Evolutionary conservation across 2,797 vertebrate genomes (phyloP).

Genomic region (Scleropages formosus): DNA sequence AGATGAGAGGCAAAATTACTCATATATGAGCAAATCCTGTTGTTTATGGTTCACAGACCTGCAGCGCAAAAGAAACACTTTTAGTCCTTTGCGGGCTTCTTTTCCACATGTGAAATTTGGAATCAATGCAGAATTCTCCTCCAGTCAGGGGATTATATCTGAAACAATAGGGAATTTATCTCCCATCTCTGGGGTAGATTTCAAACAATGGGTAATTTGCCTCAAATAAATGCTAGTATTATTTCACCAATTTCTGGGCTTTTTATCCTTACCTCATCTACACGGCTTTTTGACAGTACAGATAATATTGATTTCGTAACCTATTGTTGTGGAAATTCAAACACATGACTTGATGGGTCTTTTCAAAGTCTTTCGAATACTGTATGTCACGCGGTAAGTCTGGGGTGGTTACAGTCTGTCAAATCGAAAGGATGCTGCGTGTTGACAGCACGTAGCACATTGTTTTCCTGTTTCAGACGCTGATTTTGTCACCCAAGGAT

Average conservation of each 20-base stretch:
- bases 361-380: background rate
- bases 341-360: constrained; percentile 9
- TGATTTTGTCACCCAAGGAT: no score
- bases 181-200: background rate
- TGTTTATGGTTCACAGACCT: no score
- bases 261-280: background rate
- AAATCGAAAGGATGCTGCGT: no score
- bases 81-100: background rate
- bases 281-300: constrained; percentile 5
- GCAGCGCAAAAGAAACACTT: background rate
- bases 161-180: constrained; percentile 15
- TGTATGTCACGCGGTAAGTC: no score
- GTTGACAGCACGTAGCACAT: no score
- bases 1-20: no score
- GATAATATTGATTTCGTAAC: constrained; percentile 6
- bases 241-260: constrained; percentile 18
- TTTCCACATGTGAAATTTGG: constrained; percentile 14
- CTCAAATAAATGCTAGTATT: constrained; percentile 6
- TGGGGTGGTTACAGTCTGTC: no score
- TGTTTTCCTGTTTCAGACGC: no score
- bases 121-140: constrained; percentile 5
- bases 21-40: no score
- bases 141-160: constrained; percentile 4
- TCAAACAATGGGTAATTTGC: background rate
- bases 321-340: constrained; percentile 23